phyloP scores from a whole-genome alignment of 2,113 vertebrate species.

The Physeter macrocephalus region DNA sequence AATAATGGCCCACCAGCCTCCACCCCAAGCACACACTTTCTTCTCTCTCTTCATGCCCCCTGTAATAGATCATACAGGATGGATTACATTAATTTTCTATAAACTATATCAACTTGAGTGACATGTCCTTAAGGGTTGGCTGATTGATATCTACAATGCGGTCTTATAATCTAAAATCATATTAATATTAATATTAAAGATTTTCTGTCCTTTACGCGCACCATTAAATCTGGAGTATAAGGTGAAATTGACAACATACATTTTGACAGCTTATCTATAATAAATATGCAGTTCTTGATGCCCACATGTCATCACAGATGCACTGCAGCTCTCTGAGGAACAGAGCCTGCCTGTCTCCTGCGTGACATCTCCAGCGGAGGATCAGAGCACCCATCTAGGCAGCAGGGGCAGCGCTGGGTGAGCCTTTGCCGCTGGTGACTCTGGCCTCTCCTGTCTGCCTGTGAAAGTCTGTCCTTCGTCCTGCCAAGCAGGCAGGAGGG shows the following conservation, averaged over 20 bases:
- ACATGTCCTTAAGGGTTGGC: conserved; percentile 84
- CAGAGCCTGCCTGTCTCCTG: conserved; percentile 77
- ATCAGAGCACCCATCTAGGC: conserved; percentile 75
- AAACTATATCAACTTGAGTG: conserved; percentile 85
- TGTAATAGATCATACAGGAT: conserved; percentile 78
- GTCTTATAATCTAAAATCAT: conserved; percentile 87
- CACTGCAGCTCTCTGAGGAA: conserved; percentile 78
- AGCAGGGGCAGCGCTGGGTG: conserved; percentile 63
- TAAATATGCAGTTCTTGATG: conserved; percentile 87
- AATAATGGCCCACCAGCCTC: neutral
- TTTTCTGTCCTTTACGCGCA: conserved; percentile 86
- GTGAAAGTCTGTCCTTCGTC: conserved; percentile 58
- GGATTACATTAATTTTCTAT: conserved; percentile 85
- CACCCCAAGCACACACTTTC: neutral
- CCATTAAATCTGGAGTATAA: conserved; percentile 85
- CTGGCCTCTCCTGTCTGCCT: conserved; percentile 35
- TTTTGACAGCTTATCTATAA: conserved; percentile 89
- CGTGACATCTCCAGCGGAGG: conserved; percentile 79
- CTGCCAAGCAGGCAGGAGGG: conserved; percentile 22
- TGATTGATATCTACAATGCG: conserved; percentile 86
- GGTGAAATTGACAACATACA: conserved; percentile 87
- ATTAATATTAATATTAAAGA: conserved; percentile 92
- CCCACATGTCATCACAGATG: conserved; percentile 81
- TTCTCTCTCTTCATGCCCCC: neutral
- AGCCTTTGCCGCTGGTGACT: conserved; percentile 61